Percentiles rank a stretch among this genome's conserved stretches.
These are phyloP conservation scores for Oopsacas minuta DNA, from an alignment of 37 sponge, comb jelly and placozoan genomes.

Conservation along the genomic window DNA sequence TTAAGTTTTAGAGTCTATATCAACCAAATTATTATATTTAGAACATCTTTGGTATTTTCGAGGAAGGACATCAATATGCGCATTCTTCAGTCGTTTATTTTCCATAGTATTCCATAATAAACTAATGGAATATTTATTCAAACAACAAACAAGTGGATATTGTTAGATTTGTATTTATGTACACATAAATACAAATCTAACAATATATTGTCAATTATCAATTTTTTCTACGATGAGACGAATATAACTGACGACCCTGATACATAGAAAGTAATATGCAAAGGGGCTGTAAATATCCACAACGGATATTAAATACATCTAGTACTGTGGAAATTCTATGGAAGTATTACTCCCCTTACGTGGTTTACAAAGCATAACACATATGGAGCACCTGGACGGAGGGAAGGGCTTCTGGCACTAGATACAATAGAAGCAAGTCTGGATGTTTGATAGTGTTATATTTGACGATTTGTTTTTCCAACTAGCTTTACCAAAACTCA, in stretches of 20 bases:
- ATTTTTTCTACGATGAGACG: neutral
- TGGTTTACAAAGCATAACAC: constrained; percentile 1
- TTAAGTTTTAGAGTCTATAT: neutral
- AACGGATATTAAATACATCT: neutral
- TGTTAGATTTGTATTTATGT: constrained; percentile 16
- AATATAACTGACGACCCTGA: constrained; percentile 15
- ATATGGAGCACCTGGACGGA: neutral
- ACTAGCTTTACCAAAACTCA: neutral
- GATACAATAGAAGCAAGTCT: neutral
- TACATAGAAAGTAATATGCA: constrained; percentile 7
- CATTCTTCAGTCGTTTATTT: neutral
- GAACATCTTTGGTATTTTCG: constrained; percentile 10
- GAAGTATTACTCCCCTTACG: constrained; percentile 12
- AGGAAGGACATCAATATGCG: neutral
- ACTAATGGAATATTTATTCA: neutral
- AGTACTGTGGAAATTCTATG: constrained; percentile 7
- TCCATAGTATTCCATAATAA: neutral
- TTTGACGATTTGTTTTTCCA: constrained; percentile 19
- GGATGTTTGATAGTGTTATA: constrained; percentile 14
- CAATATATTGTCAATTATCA: neutral
- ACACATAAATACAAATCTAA: too few species aligned
- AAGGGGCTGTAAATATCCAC: neutral
- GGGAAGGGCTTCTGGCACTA: neutral
- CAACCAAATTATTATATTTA: constrained; percentile 4
- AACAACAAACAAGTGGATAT: neutral